A percentile compares a stretch with the other conserved stretches of the same genome.
Evolutionary conservation across 2,797 vertebrate genomes (phyloP).

Genomic region (Hypotaenidia okinawae): DNA sequence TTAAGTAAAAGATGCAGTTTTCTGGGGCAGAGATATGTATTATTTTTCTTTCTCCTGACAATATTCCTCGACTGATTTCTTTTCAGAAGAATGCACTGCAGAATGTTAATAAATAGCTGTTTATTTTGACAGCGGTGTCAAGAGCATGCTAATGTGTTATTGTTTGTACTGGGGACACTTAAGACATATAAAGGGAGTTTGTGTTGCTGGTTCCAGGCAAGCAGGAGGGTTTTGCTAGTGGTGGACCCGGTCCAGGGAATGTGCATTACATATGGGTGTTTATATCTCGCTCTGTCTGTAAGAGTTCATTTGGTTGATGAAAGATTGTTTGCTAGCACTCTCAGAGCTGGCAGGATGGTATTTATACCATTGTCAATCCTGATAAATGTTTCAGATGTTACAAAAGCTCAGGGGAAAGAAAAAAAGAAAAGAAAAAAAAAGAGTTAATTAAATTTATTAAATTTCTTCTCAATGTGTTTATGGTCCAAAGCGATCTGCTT

Average conservation of each 20-base stretch:
- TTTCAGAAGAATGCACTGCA: slow-evolving; percentile 65
- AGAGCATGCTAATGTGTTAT: slow-evolving; percentile 69
- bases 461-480: neutral
- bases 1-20: slow-evolving; percentile 72
- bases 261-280: slow-evolving; percentile 62
- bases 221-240: slow-evolving; percentile 28
- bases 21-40: slow-evolving; percentile 63
- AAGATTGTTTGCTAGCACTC: slow-evolving; percentile 59
- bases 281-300: slow-evolving; percentile 30
- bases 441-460: neutral
- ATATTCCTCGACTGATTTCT: slow-evolving; percentile 44
- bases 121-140: slow-evolving; percentile 72
- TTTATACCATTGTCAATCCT: slow-evolving; percentile 47
- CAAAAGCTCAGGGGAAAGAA: neutral
- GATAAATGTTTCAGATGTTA: slow-evolving; percentile 48
- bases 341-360: slow-evolving; percentile 49
- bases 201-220: slow-evolving; percentile 44
- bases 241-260: slow-evolving; percentile 51
- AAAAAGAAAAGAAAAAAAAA: neutral
- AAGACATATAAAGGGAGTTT: slow-evolving; percentile 34
- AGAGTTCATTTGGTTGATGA: slow-evolving; percentile 61
- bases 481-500: neutral
- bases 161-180: slow-evolving; percentile 58
- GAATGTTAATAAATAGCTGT: slow-evolving; percentile 72
- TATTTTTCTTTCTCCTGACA: slow-evolving; percentile 61